phyloP scores from a whole-genome alignment of 2,797 vertebrate genomes.

The Cygnus olor region DNA sequence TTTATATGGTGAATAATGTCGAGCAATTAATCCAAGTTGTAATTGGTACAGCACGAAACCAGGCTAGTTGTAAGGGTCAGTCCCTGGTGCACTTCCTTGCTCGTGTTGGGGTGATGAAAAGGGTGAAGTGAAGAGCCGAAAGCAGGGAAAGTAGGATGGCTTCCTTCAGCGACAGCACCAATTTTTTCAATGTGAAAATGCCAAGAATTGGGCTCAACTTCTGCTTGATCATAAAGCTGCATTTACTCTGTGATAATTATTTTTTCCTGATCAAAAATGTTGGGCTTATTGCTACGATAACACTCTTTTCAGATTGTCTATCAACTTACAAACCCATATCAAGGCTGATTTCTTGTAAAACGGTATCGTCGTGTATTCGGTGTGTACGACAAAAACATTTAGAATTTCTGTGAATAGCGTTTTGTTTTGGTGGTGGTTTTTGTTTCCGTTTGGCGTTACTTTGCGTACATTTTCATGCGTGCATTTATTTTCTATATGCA shows the following conservation, averaged over 20 bases:
- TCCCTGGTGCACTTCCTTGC: neutral
- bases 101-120: neutral
- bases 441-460: neutral
- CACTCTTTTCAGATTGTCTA: neutral
- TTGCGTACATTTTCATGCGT: neutral
- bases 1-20: neutral
- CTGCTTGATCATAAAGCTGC: fast-evolving
- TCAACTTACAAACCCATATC: neutral
- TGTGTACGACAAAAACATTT: neutral
- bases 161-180: neutral
- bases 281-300: neutral
- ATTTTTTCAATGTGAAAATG: neutral
- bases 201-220: neutral
- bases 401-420: neutral
- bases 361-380: fast-evolving
- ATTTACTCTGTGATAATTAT: neutral
- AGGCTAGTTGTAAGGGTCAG: neutral
- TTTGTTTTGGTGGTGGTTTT: neutral
- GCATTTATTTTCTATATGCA: neutral
- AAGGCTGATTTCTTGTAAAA: neutral
- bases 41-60: neutral
- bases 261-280: neutral
- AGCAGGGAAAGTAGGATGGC: neutral
- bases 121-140: neutral
- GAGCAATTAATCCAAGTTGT: neutral